Evolutionary conservation across 2,888 invertebrate species (phyloP).

Genomic region (Sabellastarte sp.): DNA sequence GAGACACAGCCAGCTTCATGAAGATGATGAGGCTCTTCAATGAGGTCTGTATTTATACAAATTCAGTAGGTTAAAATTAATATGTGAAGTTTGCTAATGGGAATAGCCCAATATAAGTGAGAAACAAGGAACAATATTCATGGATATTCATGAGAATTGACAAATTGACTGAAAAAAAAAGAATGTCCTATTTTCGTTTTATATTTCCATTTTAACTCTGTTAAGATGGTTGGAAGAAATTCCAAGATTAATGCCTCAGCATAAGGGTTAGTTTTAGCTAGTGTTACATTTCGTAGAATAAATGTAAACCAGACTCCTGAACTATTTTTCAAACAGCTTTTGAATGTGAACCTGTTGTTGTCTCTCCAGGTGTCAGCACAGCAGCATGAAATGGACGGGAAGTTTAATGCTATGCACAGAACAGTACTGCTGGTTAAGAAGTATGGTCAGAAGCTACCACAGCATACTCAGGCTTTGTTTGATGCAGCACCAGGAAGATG

Average conservation of each 20-base stretch:
- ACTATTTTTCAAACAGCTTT: neutral
- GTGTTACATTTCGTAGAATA: neutral
- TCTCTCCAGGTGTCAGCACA: constrained; percentile 56
- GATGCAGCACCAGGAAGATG: constrained; percentile 47
- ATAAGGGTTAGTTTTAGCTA: neutral
- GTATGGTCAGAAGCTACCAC: constrained; percentile 53
- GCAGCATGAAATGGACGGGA: constrained; percentile 57
- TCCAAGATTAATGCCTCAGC: too few species aligned
- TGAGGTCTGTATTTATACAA: too few species aligned
- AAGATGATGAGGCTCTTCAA: constrained; percentile 60
- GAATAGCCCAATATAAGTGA: too few species aligned
- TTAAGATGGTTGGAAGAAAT: too few species aligned
- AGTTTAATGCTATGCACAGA: constrained; percentile 57
- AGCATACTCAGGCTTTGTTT: constrained; percentile 49
- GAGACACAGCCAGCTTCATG: constrained; percentile 59
- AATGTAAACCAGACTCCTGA: neutral
- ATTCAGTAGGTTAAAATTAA: too few species aligned
- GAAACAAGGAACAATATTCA: too few species aligned
- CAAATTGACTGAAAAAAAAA: too few species aligned
- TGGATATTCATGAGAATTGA: too few species aligned
- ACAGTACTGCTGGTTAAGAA: constrained; percentile 56
- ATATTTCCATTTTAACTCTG: too few species aligned
- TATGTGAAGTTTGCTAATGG: too few species aligned
- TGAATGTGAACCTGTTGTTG: too few species aligned
- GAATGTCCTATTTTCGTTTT: too few species aligned